Conservation (phyloP, 1,140 invertebrate genomes). For the Lasioglossum baleicum region DNA sequence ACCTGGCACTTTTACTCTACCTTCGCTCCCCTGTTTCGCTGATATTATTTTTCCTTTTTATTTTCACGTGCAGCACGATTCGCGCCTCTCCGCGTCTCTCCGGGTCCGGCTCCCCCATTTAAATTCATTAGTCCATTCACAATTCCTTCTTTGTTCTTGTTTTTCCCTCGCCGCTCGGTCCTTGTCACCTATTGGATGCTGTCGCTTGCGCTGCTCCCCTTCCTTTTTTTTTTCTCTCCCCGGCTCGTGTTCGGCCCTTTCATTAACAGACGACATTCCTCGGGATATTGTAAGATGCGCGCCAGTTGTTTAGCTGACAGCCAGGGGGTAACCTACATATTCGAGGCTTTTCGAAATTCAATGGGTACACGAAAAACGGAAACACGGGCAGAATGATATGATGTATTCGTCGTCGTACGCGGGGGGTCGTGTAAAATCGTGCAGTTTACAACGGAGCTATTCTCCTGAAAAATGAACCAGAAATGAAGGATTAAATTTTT, state of each 20-base stretch:
- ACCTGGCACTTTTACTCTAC: neutral
- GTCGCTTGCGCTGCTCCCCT: neutral
- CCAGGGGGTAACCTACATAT: neutral
- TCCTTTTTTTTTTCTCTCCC: neutral
- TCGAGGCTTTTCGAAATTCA: neutral
- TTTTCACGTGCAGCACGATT: constrained; percentile 7
- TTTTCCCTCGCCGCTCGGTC: constrained; percentile 10
- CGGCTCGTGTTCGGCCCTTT: neutral
- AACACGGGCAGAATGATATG: neutral
- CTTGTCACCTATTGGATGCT: constrained; percentile 32
- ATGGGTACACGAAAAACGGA: neutral
- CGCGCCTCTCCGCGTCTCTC: constrained; percentile 19
- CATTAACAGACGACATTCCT: neutral
- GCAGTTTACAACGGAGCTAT: too few species aligned
- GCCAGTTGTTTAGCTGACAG: neutral
- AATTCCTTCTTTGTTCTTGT: constrained; percentile 44
- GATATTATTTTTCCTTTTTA: neutral
- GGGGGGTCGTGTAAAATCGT: too few species aligned
- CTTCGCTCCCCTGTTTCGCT: neutral
- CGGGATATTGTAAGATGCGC: constrained; percentile 3
- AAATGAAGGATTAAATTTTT: too few species aligned
- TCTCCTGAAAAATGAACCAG: too few species aligned
- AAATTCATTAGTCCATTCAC: constrained; percentile 50
- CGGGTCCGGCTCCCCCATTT: constrained; percentile 31
- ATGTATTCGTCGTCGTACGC: too few species aligned